Percentiles rank a stretch among this genome's conserved stretches.
phyloP scores from a whole-genome alignment of 2,888 invertebrate genomes.

The Synergus itoensis region DNA sequence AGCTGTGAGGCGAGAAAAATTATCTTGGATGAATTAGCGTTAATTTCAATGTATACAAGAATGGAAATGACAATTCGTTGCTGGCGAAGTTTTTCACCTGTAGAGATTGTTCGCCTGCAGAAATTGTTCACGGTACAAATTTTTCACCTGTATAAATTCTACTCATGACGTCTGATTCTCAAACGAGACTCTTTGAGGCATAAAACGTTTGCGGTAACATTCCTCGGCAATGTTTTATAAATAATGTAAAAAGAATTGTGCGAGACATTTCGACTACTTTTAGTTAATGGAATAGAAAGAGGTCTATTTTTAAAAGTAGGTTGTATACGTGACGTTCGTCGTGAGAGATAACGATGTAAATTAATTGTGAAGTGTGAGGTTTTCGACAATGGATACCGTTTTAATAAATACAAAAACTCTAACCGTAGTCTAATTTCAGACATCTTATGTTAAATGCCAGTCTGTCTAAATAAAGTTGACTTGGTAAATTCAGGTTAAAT shows the following conservation, averaged over 20 bases:
- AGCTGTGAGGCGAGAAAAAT: not conserved
- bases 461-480: not conserved
- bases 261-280: no score
- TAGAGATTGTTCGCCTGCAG: not conserved
- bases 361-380: not conserved
- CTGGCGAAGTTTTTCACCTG: no score
- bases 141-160: not conserved
- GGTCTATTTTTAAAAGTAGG: not conserved
- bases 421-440: not conserved
- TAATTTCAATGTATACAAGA: not conserved
- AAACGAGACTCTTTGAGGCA: not conserved
- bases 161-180: not conserved
- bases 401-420: not conserved
- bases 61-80: not conserved
- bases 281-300: no score
- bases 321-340: not conserved
- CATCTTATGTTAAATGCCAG: no score
- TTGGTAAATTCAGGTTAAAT: not conserved
- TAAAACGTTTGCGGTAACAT: no score
- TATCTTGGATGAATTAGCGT: not conserved
- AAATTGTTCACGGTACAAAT: no score
- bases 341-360: not conserved
- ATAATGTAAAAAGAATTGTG: no score
- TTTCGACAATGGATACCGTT: not conserved
- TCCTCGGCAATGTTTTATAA: no score